Conservation (phyloP, 2,888 invertebrate species). For the Standfussiana lucernea region DNA sequence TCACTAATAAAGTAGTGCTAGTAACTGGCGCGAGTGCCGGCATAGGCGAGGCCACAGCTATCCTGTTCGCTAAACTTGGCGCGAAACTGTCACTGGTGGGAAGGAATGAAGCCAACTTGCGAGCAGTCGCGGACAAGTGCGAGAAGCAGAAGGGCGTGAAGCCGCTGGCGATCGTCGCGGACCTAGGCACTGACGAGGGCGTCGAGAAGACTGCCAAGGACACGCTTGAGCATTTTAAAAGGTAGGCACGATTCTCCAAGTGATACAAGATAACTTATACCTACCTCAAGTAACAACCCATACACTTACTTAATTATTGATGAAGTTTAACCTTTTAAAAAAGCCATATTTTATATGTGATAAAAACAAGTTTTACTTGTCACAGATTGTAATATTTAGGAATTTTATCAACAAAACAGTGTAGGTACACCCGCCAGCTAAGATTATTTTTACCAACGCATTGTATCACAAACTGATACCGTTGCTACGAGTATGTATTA, state of each 20-base stretch:
- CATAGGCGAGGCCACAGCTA: conserved; percentile 73
- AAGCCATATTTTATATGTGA: background rate
- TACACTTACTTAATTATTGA: background rate
- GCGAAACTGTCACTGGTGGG: conserved; percentile 73
- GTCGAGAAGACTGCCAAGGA: conserved; percentile 70
- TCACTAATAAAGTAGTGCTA: conserved; percentile 73
- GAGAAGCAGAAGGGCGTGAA: conserved; percentile 61
- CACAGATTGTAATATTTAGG: background rate
- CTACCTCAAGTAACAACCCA: background rate
- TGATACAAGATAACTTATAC: background rate
- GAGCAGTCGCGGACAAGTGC: conserved; percentile 67
- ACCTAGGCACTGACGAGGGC: conserved; percentile 75
- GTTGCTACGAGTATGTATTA: background rate
- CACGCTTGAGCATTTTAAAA: conserved; percentile 72
- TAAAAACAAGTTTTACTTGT: background rate
- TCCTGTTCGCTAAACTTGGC: conserved; percentile 71
- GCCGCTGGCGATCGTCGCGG: conserved; percentile 72
- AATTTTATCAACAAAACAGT: background rate
- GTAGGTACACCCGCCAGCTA: background rate
- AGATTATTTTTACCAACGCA: background rate
- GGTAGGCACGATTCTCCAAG: conserved; percentile 3
- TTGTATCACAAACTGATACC: background rate
- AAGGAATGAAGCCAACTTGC: conserved; percentile 68
- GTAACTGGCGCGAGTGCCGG: conserved; percentile 78
- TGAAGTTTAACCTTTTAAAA: background rate